Evolutionary conservation across 1,140 invertebrate genomes (phyloP).

Genomic region (Diuraphis noxia): DNA sequence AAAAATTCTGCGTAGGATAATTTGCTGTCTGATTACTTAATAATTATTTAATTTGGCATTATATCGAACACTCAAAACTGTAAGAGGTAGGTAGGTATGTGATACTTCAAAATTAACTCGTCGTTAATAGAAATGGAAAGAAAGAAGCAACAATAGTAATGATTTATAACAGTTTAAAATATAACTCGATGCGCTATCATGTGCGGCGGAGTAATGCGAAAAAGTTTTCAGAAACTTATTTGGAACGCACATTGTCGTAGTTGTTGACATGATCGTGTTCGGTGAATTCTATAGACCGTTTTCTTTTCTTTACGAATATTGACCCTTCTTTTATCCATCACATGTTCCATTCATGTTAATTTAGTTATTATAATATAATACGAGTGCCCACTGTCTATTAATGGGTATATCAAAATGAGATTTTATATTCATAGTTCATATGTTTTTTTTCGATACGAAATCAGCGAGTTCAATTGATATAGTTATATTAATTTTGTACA

Average conservation of each 20-base stretch:
- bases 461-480: not conserved
- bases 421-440: not conserved
- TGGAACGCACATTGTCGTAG: too few species aligned
- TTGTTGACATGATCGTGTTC: too few species aligned
- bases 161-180: not conserved
- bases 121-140: not conserved
- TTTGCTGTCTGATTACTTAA: not conserved
- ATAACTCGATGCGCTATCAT: not conserved
- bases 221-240: not conserved
- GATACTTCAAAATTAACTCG: not conserved
- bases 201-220: not conserved
- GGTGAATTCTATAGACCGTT: too few species aligned
- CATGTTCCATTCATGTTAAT: not conserved
- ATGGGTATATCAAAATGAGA: too few species aligned
- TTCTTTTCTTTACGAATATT: too few species aligned
- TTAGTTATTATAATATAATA: not conserved
- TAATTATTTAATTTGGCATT: not conserved
- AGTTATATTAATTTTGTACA: too few species aligned
- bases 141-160: not conserved
- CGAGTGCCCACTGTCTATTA: too few species aligned
- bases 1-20: not conserved
- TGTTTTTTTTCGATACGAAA: not conserved
- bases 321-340: too few species aligned
- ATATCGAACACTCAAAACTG: not conserved
- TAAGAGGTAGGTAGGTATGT: not conserved